Evolutionary conservation across 2,113 vertebrate genomes (phyloP), one percentile per base, ranked within the genome.

Genomic region (Felis chaus): DNA sequence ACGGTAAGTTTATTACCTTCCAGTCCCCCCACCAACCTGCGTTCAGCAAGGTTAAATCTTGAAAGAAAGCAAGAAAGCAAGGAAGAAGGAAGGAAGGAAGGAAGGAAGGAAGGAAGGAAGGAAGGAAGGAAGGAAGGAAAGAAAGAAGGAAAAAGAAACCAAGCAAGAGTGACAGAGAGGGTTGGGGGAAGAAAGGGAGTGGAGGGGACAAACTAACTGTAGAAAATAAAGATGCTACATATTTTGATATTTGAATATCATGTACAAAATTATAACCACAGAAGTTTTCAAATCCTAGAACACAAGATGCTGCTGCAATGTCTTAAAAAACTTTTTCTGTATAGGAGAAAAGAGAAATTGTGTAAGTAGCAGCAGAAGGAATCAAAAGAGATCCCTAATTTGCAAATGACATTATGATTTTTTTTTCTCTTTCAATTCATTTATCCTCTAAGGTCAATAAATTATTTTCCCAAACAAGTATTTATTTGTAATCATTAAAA

Each of bases 381-480:
- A 83, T 65, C 8, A 69, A 69, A 48, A 74, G 4, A 88, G 23
- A 73, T 41, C 23, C 55, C 25, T 82, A 14, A 68, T 76, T 88
- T 65, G 41, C 16, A 80, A 55, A 29, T 14, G 33, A 80, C 33
- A 53, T 39, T 14, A 89, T 63, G 39, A 82, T n/a, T 83, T 89
- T 82, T 82, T n/a, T 83, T 92, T 82, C 39, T 82, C 13, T 88
- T 88, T 74, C 68, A 81, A 87, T 4, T 91, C 16, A 33, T 16
- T 68, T 74, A 66, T 61, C 19, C 25, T n/a, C 36, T 82, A 78
- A 69, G 13, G 36, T 95, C 83, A 89, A 61, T 76, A 68, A 41
- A 76, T 41, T 83, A 16, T 36, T 36, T 53, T 11, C 33, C 8
- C 13, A 86, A 55, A 65, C 5, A 74, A 27, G 45, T 61, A 68